These are phyloP conservation scores for Rhagonycha lutea DNA, from an alignment of 2,888 invertebrate genomes.

Conservation along the genomic window DNA sequence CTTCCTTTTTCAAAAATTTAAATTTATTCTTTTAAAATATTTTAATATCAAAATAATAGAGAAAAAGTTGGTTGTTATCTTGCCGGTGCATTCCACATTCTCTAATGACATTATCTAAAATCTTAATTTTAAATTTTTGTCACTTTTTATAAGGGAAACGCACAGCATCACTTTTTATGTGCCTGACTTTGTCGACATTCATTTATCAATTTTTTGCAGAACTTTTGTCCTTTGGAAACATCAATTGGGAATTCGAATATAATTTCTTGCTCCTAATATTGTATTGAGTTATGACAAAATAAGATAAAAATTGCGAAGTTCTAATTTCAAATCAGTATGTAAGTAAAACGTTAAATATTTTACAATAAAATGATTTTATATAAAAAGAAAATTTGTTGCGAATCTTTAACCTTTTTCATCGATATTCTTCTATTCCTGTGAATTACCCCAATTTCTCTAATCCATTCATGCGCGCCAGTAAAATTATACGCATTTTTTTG, in stretches of 20 bases:
- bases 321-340: not conserved
- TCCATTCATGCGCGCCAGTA: no score
- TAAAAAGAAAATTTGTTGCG: no score
- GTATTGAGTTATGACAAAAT: not conserved
- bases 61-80: not conserved
- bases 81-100: not conserved
- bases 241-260: not conserved
- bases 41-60: not conserved
- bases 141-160: not conserved
- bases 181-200: slow-evolving; percentile 1
- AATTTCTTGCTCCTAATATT: not conserved
- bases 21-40: not conserved
- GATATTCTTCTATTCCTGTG: no score
- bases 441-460: no score
- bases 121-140: not conserved
- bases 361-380: no score
- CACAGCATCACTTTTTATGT: not conserved
- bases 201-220: not conserved
- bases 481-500: no score
- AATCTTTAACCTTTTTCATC: no score
- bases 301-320: not conserved
- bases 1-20: not conserved
- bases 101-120: not conserved
- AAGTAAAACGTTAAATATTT: no score
- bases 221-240: not conserved